A percentile compares a stretch with the other conserved stretches of the same genome.
phyloP scores from a whole-genome alignment of 2,797 vertebrate genomes.

The Catostomus latipinnis region DNA sequence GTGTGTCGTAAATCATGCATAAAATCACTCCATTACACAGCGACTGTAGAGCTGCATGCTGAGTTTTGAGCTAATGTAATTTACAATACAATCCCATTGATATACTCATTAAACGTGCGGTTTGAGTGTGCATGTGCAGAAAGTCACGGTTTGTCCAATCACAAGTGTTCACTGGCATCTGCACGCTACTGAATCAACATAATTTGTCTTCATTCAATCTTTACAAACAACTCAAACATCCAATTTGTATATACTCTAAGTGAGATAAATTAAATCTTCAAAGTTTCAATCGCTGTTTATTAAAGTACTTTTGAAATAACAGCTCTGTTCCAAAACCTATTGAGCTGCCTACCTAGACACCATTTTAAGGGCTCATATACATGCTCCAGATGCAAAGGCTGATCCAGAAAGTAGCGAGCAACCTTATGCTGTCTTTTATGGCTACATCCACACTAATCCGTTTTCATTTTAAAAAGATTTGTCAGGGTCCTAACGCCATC shows the following conservation, averaged over 20 bases:
- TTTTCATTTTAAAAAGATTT: too few relatives aligned
- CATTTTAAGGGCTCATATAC: too few relatives aligned
- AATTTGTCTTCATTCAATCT: constrained; percentile 36
- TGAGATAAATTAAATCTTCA: neutral
- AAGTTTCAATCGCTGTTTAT: neutral
- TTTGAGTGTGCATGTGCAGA: neutral
- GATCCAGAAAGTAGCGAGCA: too few relatives aligned
- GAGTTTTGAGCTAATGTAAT: neutral
- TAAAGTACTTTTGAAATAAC: neutral
- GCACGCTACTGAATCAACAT: neutral
- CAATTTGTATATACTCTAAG: neutral
- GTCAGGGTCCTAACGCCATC: too few relatives aligned
- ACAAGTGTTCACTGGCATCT: constrained; percentile 1
- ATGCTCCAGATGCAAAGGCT: too few relatives aligned
- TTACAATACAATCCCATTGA: constrained; percentile 6
- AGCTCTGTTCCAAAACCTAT: neutral
- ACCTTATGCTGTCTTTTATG: too few relatives aligned
- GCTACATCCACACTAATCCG: too few relatives aligned
- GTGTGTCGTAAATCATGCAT: neutral
- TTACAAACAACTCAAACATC: constrained; percentile 5
- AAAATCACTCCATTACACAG: constrained; percentile 15
- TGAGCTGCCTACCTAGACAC: neutral
- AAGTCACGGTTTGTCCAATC: constrained; percentile 15
- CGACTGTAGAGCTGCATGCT: neutral
- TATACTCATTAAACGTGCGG: neutral